Evolutionary conservation across 1,140 invertebrate genomes (phyloP).

Genomic region (Drosophila santomea): DNA sequence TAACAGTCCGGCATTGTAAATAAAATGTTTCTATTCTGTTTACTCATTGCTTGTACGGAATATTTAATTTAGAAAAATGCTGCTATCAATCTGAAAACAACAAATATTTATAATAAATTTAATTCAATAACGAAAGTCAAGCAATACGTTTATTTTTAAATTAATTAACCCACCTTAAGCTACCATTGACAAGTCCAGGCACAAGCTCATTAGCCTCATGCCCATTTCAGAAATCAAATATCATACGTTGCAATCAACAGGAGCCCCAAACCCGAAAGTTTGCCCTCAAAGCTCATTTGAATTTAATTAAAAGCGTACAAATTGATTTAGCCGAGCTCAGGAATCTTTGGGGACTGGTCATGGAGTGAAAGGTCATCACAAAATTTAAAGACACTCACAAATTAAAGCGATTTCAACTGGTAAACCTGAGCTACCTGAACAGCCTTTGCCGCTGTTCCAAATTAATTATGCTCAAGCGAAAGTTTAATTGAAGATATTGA

Average conservation of each 20-base stretch:
- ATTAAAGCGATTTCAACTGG: conserved; percentile 19
- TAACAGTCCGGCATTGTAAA: conserved; percentile 37
- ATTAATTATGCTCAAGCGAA: conserved; percentile 76
- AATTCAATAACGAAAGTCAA: no score
- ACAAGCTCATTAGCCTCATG: conserved; percentile 34
- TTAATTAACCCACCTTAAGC: conserved; percentile 1
- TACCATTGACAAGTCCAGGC: neutral
- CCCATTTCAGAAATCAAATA: conserved; percentile 41
- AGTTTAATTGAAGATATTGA: conserved; percentile 78
- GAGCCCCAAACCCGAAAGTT: conserved; percentile 11
- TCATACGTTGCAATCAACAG: conserved; percentile 30
- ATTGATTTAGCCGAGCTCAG: conserved; percentile 67
- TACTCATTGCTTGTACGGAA: conserved; percentile 14
- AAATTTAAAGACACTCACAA: conserved; percentile 46
- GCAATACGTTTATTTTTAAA: neutral
- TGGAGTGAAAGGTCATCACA: conserved; percentile 39
- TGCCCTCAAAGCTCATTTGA: conserved; percentile 61
- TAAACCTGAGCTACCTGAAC: conserved; percentile 3
- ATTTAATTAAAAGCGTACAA: conserved; percentile 81
- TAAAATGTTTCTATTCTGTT: conserved; percentile 31
- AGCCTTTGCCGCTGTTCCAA: conserved; percentile 28
- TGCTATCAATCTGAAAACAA: neutral
- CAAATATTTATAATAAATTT: no score
- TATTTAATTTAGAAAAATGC: conserved; percentile 11
- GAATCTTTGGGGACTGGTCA: conserved; percentile 20